A percentile compares a stretch with the other conserved stretches of the same genome.
Evolutionary conservation across 53 echinoderm and acorn worm species (phyloP).

Genomic region (Antedon mediterranea): DNA sequence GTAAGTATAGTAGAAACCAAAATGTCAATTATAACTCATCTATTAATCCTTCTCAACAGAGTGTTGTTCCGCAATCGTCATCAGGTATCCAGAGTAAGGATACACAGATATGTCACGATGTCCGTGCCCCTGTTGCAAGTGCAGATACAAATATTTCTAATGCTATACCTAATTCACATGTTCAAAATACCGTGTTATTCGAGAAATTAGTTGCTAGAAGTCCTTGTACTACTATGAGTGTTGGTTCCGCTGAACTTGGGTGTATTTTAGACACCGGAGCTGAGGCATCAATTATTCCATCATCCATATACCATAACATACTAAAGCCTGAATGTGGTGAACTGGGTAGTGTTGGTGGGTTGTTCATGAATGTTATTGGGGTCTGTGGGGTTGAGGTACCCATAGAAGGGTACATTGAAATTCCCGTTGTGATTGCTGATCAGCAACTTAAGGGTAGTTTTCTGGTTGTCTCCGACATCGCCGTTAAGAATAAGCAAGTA

Average conservation of each 20-base stretch:
- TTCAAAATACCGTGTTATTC: neutral
- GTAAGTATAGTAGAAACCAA: neutral
- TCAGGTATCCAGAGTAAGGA: too few relatives aligned
- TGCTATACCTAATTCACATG: too few relatives aligned
- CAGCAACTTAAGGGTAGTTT: neutral
- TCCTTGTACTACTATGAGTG: conserved; percentile 2
- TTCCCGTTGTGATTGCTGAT: neutral
- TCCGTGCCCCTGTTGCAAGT: too few relatives aligned
- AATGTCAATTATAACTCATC: too few relatives aligned
- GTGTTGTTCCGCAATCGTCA: too few relatives aligned
- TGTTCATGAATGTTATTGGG: neutral
- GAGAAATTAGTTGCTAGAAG: conserved; percentile 6
- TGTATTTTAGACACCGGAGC: conserved; percentile 28
- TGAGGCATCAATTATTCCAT: conserved; percentile 21
- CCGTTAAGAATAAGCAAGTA: neutral
- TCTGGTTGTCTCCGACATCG: neutral
- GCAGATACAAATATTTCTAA: too few relatives aligned
- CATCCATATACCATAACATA: conserved; percentile 8
- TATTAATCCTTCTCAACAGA: too few relatives aligned
- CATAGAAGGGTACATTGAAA: neutral
- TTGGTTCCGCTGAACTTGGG: conserved; percentile 7
- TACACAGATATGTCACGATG: too few relatives aligned
- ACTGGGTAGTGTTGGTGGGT: neutral
- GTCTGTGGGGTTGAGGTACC: neutral
- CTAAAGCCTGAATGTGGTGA: neutral